Conservation (phyloP, 2,113 vertebrate genomes). For the Propithecus coquereli region DNA sequence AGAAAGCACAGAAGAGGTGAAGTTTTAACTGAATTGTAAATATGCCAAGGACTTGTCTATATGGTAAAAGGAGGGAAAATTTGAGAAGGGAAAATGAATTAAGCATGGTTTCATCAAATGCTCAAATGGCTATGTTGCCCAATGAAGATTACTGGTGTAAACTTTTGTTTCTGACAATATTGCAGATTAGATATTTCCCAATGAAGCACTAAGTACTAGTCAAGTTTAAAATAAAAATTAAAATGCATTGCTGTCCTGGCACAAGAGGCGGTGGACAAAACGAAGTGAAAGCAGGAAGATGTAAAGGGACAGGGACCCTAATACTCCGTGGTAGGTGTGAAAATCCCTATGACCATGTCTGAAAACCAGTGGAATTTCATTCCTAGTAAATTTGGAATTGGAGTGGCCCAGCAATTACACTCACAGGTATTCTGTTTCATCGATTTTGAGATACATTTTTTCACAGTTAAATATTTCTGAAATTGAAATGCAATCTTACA, state of each 20-base stretch:
- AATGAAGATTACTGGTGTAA: not conserved
- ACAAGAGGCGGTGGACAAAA: not conserved
- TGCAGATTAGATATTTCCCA: not conserved
- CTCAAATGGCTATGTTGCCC: not conserved
- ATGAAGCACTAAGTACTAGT: not conserved
- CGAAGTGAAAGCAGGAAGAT: not conserved
- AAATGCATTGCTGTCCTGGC: not conserved
- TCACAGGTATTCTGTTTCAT: not conserved
- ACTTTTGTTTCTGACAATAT: not conserved
- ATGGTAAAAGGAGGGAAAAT: not conserved
- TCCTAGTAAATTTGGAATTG: not conserved
- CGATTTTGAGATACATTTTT: not conserved
- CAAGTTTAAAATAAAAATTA: not conserved
- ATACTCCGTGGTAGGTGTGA: fast-evolving
- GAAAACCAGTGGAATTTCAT: not conserved
- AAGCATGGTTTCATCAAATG: not conserved
- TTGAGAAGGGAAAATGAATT: not conserved
- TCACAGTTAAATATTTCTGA: not conserved
- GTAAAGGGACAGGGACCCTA: not conserved
- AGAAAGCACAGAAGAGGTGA: not conserved
- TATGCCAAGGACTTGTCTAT: not conserved
- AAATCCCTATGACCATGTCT: not conserved
- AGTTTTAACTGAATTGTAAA: not conserved
- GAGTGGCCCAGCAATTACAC: not conserved
- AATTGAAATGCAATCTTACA: not conserved